phyloP scores from a whole-genome alignment of 2,113 vertebrate species.

The Gymnogyps californianus region DNA sequence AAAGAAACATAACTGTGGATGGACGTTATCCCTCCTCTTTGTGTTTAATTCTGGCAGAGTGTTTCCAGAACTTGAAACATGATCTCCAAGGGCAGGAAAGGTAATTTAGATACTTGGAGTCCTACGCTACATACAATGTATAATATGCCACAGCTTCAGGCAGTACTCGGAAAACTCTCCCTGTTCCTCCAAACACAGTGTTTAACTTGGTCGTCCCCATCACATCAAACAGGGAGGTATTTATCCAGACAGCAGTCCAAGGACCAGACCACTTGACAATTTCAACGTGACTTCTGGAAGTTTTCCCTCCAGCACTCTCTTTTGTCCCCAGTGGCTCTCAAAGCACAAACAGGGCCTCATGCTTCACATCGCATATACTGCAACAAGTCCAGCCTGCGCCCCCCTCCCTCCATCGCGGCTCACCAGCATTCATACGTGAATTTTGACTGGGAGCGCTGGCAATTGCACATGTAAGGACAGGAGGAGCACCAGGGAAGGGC shows the following conservation, averaged over 20 bases:
- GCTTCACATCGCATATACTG: neutral
- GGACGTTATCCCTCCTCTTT: neutral
- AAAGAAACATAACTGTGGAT: neutral
- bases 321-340: neutral
- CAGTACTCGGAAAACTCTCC: neutral
- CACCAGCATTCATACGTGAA: accelerated
- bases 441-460: neutral
- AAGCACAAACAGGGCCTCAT: neutral
- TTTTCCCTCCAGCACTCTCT: neutral
- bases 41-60: neutral
- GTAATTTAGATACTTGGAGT: neutral
- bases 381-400: neutral
- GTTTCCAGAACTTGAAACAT: constrained; percentile 27
- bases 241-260: neutral
- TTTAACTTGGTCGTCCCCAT: neutral
- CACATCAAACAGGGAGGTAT: neutral
- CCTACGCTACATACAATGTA: neutral
- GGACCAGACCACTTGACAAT: neutral
- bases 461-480: accelerated
- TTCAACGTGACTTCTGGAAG: neutral
- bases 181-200: accelerated
- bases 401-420: neutral
- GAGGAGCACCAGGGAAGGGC: accelerated
- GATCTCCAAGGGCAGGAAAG: neutral
- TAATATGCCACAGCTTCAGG: neutral